These are phyloP conservation scores for Corythornis cristatus DNA, from an alignment of 2,113 vertebrate genomes.

Conservation along the genomic window DNA sequence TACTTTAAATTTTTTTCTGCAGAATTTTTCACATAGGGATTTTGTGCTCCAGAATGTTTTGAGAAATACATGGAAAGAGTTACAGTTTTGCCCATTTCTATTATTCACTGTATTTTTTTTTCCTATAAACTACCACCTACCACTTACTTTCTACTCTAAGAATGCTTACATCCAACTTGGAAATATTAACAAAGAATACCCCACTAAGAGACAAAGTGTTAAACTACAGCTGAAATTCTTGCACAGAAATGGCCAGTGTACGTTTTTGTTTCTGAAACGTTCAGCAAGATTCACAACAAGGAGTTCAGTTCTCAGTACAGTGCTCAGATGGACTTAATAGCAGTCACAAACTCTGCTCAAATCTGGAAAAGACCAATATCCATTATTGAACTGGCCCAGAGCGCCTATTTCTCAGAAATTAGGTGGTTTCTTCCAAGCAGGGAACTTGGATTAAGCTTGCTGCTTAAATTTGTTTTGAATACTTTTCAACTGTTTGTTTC, in stretches of 20 bases:
- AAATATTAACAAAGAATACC: background rate
- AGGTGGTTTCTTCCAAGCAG: slow-evolving; percentile 33
- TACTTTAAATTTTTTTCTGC: background rate
- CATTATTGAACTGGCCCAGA: slow-evolving; percentile 38
- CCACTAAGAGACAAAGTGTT: background rate
- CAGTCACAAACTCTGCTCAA: slow-evolving; percentile 18
- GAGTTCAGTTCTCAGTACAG: slow-evolving; percentile 8
- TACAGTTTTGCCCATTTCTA: background rate
- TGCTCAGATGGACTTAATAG: slow-evolving; percentile 27
- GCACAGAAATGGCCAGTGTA: background rate
- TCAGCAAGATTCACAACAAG: background rate
- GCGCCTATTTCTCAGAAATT: slow-evolving; percentile 60
- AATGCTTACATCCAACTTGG: background rate
- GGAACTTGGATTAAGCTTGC: slow-evolving; percentile 27
- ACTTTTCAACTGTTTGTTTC: slow-evolving; percentile 19
- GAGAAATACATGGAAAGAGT: background rate
- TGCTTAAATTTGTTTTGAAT: slow-evolving; percentile 39
- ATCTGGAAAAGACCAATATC: slow-evolving; percentile 34
- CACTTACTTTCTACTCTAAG: background rate
- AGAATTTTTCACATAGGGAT: background rate
- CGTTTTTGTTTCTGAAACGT: slow-evolving; percentile 8
- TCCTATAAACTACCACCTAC: background rate
- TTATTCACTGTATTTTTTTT: background rate
- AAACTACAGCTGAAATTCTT: background rate
- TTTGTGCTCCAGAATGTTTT: background rate